phyloP scores from a whole-genome alignment of 2,888 invertebrate genomes.

The Morinoia aosen region DNA sequence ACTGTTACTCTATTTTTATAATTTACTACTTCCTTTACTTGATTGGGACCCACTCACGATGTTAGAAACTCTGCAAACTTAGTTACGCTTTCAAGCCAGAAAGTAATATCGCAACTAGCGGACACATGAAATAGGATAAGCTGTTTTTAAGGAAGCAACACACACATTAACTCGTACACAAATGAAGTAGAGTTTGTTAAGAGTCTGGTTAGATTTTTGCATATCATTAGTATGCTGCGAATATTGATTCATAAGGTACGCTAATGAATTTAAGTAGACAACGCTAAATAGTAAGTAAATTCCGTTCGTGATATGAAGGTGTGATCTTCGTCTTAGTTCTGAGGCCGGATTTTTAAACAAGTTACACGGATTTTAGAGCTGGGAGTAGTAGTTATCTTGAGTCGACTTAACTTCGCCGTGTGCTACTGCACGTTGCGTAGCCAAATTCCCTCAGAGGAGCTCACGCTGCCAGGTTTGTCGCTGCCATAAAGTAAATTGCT shows the following conservation, averaged over 20 bases:
- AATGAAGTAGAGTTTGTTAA: slow-evolving; percentile 8
- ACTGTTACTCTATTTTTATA: background rate
- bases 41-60: background rate
- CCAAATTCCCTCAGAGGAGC: too few species aligned
- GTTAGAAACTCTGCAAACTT: background rate
- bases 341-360: background rate
- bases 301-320: background rate
- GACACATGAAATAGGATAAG: background rate
- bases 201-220: slow-evolving; percentile 43
- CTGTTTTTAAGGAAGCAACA: background rate
- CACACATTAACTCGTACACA: background rate
- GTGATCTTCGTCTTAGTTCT: background rate
- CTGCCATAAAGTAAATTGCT: too few species aligned
- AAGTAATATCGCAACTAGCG: background rate
- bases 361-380: too few species aligned
- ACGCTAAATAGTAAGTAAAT: background rate
- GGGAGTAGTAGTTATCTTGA: too few species aligned
- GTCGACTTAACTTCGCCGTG: too few species aligned
- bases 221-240: slow-evolving; percentile 48
- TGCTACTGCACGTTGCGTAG: too few species aligned
- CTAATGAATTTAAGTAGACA: background rate
- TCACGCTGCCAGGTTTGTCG: too few species aligned
- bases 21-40: background rate
- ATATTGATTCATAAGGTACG: background rate
- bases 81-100: background rate